phyloP scores from a whole-genome alignment of 2,113 vertebrate species.

The Myrmecobius fasciatus region DNA sequence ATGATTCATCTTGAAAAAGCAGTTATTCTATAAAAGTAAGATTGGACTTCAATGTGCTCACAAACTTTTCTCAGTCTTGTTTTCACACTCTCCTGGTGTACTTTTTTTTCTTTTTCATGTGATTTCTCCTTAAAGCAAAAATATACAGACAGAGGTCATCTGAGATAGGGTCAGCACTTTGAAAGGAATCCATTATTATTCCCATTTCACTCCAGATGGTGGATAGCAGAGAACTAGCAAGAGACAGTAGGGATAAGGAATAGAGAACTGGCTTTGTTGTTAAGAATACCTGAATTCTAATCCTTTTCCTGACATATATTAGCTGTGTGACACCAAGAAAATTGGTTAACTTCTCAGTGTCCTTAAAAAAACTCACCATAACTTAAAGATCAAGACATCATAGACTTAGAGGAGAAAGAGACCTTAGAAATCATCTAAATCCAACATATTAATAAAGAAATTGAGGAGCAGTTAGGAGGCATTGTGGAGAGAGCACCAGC shows the following conservation, averaged over 20 bases:
- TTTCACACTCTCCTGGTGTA: slow-evolving; percentile 62
- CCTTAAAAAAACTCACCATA: neutral
- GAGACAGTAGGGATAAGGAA: neutral
- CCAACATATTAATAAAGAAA: neutral
- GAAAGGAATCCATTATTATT: slow-evolving; percentile 30
- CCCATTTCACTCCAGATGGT: neutral
- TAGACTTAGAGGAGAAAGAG: neutral
- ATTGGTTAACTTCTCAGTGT: too few species aligned
- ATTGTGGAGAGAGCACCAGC: too few species aligned
- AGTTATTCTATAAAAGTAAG: slow-evolving; percentile 83
- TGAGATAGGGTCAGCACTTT: slow-evolving; percentile 31
- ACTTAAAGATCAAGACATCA: neutral
- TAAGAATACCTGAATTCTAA: neutral
- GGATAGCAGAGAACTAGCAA: neutral
- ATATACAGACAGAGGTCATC: slow-evolving; percentile 47
- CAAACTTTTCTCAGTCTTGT: slow-evolving; percentile 77
- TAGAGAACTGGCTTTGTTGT: neutral
- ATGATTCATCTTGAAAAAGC: slow-evolving; percentile 83
- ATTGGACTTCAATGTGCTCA: slow-evolving; percentile 84
- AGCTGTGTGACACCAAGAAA: neutral
- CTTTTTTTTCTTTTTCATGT: slow-evolving; percentile 56
- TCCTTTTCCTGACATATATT: neutral
- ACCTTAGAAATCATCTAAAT: too few species aligned
- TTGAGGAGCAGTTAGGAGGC: too few species aligned
- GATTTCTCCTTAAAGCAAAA: slow-evolving; percentile 64